phyloP scores from a whole-genome alignment of 1,140 invertebrate genomes.

The Phthorimaea operculella region DNA sequence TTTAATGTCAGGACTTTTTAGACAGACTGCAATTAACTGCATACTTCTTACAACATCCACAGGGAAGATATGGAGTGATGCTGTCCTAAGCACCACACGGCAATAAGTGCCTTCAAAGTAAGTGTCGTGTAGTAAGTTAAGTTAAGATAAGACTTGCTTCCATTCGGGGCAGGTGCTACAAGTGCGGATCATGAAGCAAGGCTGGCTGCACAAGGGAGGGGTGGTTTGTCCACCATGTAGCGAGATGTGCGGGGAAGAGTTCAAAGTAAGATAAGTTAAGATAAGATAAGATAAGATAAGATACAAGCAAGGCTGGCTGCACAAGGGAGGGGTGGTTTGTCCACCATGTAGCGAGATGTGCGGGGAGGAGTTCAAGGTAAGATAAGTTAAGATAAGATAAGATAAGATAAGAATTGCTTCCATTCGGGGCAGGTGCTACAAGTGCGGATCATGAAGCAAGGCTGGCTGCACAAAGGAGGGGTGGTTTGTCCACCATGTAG shows the following conservation, averaged over 20 bases:
- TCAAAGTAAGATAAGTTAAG: too few relatives aligned
- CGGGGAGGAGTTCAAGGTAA: conserved; percentile 68
- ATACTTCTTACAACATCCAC: too few relatives aligned
- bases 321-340: conserved; percentile 91
- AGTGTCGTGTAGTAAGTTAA: too few relatives aligned
- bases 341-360: conserved; percentile 92
- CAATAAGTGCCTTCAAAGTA: too few relatives aligned
- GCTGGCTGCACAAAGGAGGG: conserved; percentile 92
- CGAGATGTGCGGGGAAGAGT: conserved; percentile 81
- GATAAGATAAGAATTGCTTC: too few relatives aligned
- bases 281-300: too few relatives aligned
- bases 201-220: conserved; percentile 92
- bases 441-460: conserved; percentile 83
- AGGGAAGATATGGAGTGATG: too few relatives aligned
- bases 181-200: conserved; percentile 83
- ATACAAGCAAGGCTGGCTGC: conserved; percentile 92
- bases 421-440: conserved; percentile 86
- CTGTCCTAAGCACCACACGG: too few relatives aligned
- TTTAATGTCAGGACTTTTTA: too few relatives aligned
- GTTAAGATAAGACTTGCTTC: too few relatives aligned
- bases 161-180: conserved; percentile 86
- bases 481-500: conserved; percentile 92
- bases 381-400: too few relatives aligned
- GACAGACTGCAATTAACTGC: too few relatives aligned
- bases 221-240: conserved; percentile 92